Conservation (phyloP, 1,140 invertebrate genomes). For the Cheumatopsyche charites region DNA sequence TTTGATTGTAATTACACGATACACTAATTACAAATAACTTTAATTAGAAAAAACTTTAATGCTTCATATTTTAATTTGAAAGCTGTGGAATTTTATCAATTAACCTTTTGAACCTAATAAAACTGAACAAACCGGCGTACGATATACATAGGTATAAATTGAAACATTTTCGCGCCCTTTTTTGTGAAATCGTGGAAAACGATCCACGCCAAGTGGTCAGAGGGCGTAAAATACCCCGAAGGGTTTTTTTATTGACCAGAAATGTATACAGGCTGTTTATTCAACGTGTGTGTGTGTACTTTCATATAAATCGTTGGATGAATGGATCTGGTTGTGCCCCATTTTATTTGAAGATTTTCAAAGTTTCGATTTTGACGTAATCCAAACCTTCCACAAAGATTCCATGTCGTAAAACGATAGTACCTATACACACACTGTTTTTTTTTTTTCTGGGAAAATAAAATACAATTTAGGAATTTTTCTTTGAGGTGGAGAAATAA, state of each 20-base stretch:
- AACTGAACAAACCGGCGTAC: background rate
- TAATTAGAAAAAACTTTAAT: no score
- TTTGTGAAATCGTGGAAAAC: no score
- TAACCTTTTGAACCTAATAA: no score
- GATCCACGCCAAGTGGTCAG: background rate
- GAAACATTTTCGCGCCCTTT: no score
- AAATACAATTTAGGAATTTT: no score
- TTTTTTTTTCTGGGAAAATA: no score
- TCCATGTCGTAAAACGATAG: background rate
- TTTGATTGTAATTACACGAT: no score
- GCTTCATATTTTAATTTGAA: no score
- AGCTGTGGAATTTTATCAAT: no score
- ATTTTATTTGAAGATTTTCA: background rate
- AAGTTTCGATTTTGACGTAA: background rate
- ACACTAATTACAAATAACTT: no score
- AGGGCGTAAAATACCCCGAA: background rate
- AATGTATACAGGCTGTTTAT: background rate
- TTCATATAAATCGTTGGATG: background rate
- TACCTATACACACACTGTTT: background rate
- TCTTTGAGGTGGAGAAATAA: no score
- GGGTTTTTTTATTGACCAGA: slow-evolving; percentile 17
- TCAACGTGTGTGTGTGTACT: background rate
- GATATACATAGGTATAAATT: no score
- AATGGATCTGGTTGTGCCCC: background rate
- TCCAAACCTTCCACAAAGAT: background rate